Conservation (phyloP, 2,113 vertebrate species). For the Hemiprocne comata region DNA sequence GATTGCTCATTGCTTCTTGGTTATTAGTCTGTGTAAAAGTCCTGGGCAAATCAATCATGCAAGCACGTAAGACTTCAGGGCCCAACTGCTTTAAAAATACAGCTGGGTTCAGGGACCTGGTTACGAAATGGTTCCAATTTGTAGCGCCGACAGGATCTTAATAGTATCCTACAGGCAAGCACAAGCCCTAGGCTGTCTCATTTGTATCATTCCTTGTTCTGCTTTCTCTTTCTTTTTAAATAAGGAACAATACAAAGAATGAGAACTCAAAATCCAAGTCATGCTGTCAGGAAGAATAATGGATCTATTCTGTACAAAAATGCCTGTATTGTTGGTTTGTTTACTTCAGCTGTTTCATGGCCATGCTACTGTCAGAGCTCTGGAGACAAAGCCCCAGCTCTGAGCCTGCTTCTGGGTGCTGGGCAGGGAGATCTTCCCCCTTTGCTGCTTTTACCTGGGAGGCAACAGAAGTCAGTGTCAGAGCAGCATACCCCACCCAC, state of each 20-base stretch:
- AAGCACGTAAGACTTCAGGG: not conserved
- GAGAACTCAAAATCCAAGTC: conserved; percentile 65
- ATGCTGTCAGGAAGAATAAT: conserved; percentile 71
- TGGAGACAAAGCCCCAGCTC: conserved; percentile 61
- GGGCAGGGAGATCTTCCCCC: not conserved
- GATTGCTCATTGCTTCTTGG: not conserved
- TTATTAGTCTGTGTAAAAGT: not conserved
- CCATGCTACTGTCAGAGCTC: conserved; percentile 47
- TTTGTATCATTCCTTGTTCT: conserved; percentile 27
- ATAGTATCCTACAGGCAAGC: conserved; percentile 18
- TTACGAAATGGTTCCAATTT: conserved; percentile 44
- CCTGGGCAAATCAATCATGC: not conserved
- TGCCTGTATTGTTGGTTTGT: conserved; percentile 75
- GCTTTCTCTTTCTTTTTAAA: conserved; percentile 55
- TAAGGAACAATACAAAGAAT: conserved; percentile 62
- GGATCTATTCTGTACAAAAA: conserved; percentile 72
- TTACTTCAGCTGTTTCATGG: conserved; percentile 71
- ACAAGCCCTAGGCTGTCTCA: conserved; percentile 22
- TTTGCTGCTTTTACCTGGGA: not conserved
- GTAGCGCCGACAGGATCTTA: not conserved
- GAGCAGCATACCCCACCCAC: not conserved
- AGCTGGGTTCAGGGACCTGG: not conserved
- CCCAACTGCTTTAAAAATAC: not conserved
- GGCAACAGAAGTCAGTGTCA: not conserved
- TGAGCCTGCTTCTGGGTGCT: not conserved